Conservation (phyloP, 2,797 vertebrate species). For the Anabas testudineus region DNA sequence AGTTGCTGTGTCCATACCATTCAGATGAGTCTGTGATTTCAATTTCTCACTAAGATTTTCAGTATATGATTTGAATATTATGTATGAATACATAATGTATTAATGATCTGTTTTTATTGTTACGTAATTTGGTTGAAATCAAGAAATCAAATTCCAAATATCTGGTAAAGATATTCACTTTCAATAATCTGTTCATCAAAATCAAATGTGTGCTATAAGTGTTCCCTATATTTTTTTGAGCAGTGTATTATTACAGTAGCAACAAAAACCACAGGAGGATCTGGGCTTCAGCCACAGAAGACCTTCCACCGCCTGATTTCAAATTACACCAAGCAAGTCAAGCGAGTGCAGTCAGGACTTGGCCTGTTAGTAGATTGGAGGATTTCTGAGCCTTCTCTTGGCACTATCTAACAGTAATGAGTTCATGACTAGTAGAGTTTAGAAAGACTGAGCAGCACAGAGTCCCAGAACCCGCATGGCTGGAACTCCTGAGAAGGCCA, state of each 20-base stretch:
- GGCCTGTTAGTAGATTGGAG: conserved; percentile 59
- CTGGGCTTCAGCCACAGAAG: conserved; percentile 40
- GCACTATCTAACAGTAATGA: conserved; percentile 69
- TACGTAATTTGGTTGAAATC: too few species aligned
- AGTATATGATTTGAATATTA: too few species aligned
- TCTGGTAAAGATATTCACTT: too few species aligned
- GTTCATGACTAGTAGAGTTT: conserved; percentile 66
- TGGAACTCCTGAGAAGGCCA: conserved; percentile 44
- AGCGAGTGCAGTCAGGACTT: conserved; percentile 49
- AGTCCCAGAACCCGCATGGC: conserved; percentile 40
- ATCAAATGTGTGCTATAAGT: too few species aligned
- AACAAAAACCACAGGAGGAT: conserved; percentile 33
- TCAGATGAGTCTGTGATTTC: too few species aligned
- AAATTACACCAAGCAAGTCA: conserved; percentile 63
- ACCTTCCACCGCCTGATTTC: conserved; percentile 60
- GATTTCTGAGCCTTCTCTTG: conserved; percentile 61
- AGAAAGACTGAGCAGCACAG: conserved; percentile 53
- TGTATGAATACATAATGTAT: too few species aligned
- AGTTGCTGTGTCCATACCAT: too few species aligned
- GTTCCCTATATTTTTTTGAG: too few species aligned
- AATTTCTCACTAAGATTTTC: too few species aligned
- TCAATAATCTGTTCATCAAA: too few species aligned
- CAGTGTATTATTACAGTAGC: neutral
- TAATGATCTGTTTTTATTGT: too few species aligned
- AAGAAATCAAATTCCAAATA: too few species aligned